A percentile compares a stretch with the other conserved stretches of the same genome.
Evolutionary conservation across 2,888 invertebrate genomes (phyloP).

Genomic region (Andrena flavipes): DNA sequence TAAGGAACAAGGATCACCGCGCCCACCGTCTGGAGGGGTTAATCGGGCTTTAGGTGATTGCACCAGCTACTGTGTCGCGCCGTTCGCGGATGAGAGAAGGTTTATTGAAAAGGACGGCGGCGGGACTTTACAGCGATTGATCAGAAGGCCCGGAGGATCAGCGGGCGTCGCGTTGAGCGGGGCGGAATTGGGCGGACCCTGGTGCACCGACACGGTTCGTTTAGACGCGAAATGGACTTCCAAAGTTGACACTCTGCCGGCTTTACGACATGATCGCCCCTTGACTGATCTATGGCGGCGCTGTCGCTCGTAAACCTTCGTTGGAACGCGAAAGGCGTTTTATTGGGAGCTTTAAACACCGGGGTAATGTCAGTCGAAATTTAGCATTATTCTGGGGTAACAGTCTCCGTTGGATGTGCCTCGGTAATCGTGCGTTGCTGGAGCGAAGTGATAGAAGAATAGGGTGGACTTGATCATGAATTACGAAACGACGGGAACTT

Average conservation of each 20-base stretch:
- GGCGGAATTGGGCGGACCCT: slow-evolving; percentile 9
- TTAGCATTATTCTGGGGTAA: not conserved
- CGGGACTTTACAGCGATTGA: slow-evolving; percentile 47
- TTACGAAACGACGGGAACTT: too few relatives aligned
- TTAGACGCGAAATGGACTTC: slow-evolving; percentile 34
- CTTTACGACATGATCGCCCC: slow-evolving; percentile 46
- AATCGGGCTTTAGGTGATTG: slow-evolving; percentile 43
- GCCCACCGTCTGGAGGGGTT: slow-evolving; percentile 14
- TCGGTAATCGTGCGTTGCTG: too few relatives aligned
- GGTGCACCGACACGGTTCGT: slow-evolving; percentile 37
- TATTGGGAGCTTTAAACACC: slow-evolving; percentile 7
- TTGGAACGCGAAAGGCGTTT: not conserved
- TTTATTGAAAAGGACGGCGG: slow-evolving; percentile 58
- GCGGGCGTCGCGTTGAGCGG: slow-evolving; percentile 20
- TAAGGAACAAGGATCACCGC: slow-evolving; percentile 5
- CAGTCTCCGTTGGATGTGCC: not conserved
- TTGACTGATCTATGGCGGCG: slow-evolving; percentile 15
- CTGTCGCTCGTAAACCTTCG: slow-evolving; percentile 33
- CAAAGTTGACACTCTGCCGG: slow-evolving; percentile 40
- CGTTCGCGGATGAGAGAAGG: slow-evolving; percentile 53
- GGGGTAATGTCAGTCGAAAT: not conserved
- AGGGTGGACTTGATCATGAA: too few relatives aligned
- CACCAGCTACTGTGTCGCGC: slow-evolving; percentile 47
- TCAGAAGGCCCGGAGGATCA: slow-evolving; percentile 22
- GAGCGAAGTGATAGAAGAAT: too few relatives aligned